Conservation (phyloP, 2,797 vertebrate genomes). For the Bradypodion ventrale region DNA sequence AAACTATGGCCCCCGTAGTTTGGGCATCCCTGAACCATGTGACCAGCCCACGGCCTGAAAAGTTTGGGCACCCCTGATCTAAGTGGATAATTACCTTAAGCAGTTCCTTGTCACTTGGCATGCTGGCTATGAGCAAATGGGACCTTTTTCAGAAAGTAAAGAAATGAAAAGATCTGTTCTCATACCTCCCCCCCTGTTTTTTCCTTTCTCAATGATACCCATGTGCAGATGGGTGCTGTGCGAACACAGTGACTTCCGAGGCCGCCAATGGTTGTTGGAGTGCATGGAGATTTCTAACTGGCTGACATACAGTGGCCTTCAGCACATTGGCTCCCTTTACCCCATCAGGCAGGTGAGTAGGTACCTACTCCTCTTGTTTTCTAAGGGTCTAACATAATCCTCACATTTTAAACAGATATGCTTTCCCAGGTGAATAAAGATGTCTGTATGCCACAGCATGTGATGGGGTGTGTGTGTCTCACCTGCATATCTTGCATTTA, state of each 20-base stretch:
- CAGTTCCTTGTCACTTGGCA: not conserved
- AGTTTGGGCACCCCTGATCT: too few relatives aligned
- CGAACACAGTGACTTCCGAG: slow-evolving; percentile 91
- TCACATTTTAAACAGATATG: too few relatives aligned
- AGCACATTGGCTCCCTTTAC: slow-evolving; percentile 88
- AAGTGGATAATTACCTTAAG: not conserved
- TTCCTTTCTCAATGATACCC: not conserved
- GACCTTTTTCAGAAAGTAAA: too few relatives aligned
- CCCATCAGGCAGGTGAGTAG: slow-evolving; percentile 87
- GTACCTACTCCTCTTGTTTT: not conserved
- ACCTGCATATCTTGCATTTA: too few relatives aligned
- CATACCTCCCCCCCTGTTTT: not conserved
- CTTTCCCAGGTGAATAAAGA: too few relatives aligned
- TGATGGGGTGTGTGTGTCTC: too few relatives aligned
- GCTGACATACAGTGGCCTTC: slow-evolving; percentile 87
- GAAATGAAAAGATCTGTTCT: not conserved
- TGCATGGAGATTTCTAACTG: slow-evolving; percentile 91
- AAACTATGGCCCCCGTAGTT: too few relatives aligned
- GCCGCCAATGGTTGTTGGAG: slow-evolving; percentile 91
- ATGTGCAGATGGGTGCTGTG: slow-evolving; percentile 90
- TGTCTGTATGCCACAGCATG: too few relatives aligned
- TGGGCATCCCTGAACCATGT: too few relatives aligned
- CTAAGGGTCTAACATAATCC: too few relatives aligned
- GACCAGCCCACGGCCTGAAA: too few relatives aligned
- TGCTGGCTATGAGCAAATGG: not conserved